phyloP scores from a whole-genome alignment of 2,113 vertebrate genomes.

The Promerops cafer region DNA sequence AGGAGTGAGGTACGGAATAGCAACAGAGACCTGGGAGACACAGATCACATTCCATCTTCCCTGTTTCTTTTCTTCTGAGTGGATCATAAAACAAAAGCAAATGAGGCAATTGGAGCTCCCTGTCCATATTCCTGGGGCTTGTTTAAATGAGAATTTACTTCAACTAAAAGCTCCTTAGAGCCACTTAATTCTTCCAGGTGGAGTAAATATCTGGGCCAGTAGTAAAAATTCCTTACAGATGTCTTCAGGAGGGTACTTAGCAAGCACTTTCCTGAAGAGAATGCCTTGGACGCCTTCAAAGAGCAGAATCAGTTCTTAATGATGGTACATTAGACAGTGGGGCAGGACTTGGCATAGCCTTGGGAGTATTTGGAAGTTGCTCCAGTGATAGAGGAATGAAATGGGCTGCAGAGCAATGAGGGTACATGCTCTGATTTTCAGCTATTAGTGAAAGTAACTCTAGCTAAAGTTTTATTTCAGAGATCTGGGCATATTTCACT shows the following conservation, averaged over 20 bases:
- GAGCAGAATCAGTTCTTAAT: not conserved
- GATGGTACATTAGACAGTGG: not conserved
- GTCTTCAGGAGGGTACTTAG: not conserved
- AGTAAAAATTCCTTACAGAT: conserved; percentile 14
- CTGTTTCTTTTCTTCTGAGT: not conserved
- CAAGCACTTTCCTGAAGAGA: not conserved
- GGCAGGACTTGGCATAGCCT: not conserved
- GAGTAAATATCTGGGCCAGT: not conserved
- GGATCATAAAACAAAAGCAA: not conserved
- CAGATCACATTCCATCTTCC: not conserved
- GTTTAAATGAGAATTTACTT: conserved; percentile 49
- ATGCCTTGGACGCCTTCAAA: not conserved
- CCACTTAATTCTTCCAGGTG: conserved; percentile 34
- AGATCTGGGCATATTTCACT: not conserved
- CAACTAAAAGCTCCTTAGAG: not conserved
- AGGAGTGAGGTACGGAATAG: not conserved
- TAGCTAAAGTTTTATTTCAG: not conserved
- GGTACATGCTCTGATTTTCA: not conserved
- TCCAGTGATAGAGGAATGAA: not conserved
- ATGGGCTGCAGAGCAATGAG: not conserved
- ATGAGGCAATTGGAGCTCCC: not conserved
- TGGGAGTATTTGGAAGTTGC: not conserved
- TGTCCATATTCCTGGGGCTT: not conserved
- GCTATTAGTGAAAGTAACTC: not conserved
- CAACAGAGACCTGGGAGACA: not conserved